Conservation (phyloP, 2,797 vertebrate genomes). For the Chelon labrosus region DNA sequence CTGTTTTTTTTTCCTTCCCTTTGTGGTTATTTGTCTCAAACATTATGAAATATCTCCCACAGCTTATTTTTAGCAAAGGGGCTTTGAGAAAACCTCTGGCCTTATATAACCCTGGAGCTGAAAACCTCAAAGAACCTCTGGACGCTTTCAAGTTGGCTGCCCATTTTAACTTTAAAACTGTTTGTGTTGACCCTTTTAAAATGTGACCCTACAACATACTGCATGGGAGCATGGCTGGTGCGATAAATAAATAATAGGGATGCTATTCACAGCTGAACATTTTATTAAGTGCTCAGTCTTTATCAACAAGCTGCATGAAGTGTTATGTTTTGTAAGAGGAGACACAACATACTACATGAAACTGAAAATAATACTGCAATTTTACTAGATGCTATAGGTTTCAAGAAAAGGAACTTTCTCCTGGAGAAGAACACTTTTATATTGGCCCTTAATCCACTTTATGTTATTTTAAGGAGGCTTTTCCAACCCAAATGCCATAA, state of each 20-base stretch:
- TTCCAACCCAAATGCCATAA: too few relatives aligned
- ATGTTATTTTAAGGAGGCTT: too few relatives aligned
- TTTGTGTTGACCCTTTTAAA: not conserved
- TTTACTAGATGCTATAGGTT: too few relatives aligned
- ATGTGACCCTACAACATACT: not conserved
- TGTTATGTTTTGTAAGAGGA: too few relatives aligned
- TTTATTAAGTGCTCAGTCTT: too few relatives aligned
- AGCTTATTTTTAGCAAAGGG: slow-evolving; percentile 40
- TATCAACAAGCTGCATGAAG: too few relatives aligned
- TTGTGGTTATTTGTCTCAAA: slow-evolving; percentile 28
- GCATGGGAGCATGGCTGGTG: not conserved
- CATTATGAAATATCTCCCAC: slow-evolving; percentile 35
- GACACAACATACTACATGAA: too few relatives aligned
- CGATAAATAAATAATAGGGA: not conserved
- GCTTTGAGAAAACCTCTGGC: slow-evolving; percentile 23
- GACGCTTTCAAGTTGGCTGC: not conserved
- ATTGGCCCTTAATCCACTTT: too few relatives aligned
- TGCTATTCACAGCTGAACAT: not conserved
- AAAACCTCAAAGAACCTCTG: slow-evolving; percentile 6
- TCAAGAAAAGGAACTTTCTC: too few relatives aligned
- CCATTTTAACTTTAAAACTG: not conserved
- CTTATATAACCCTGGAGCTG: not conserved
- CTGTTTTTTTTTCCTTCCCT: slow-evolving; percentile 30
- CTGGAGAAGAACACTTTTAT: too few relatives aligned
- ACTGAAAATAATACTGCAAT: too few relatives aligned